Conservation (phyloP, 2,113 vertebrate species). For the Paralichthys olivaceus region DNA sequence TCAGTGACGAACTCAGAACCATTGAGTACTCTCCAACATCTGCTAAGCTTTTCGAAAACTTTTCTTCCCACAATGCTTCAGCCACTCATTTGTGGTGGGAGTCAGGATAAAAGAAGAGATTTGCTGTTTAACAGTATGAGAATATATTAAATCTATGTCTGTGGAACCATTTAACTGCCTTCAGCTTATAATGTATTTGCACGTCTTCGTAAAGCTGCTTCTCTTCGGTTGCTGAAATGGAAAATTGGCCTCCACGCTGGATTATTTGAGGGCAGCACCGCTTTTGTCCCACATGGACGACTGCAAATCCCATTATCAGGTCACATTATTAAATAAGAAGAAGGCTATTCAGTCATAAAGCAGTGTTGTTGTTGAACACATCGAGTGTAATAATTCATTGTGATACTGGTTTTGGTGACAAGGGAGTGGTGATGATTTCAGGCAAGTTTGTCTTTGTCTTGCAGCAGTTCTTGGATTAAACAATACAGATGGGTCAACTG, state of each 20-base stretch:
- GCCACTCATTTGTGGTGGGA: not conserved
- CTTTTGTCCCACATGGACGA: constrained; percentile 12
- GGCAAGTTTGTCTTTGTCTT: constrained; percentile 9
- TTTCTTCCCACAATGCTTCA: not conserved
- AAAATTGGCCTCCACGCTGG: constrained; percentile 22
- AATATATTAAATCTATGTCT: not conserved
- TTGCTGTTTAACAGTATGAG: not conserved
- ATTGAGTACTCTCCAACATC: not conserved
- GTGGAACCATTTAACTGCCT: not conserved
- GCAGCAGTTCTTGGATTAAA: constrained; percentile 44
- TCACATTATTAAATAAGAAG: not conserved
- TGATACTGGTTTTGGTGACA: not conserved
- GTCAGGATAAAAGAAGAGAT: not conserved
- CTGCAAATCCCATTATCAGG: constrained; percentile 29
- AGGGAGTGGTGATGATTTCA: not conserved
- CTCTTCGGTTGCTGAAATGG: constrained; percentile 12
- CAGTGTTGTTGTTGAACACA: not conserved
- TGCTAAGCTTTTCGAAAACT: not conserved
- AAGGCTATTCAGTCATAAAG: not conserved
- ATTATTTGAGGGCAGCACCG: constrained; percentile 37
- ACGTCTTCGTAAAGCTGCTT: not conserved
- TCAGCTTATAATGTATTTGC: not conserved
- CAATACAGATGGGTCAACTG: constrained; percentile 34
- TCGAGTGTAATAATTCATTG: not conserved
- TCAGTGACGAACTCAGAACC: not conserved